phyloP scores from a whole-genome alignment of 2,888 invertebrate genomes.

The Pediacus dermestoides region DNA sequence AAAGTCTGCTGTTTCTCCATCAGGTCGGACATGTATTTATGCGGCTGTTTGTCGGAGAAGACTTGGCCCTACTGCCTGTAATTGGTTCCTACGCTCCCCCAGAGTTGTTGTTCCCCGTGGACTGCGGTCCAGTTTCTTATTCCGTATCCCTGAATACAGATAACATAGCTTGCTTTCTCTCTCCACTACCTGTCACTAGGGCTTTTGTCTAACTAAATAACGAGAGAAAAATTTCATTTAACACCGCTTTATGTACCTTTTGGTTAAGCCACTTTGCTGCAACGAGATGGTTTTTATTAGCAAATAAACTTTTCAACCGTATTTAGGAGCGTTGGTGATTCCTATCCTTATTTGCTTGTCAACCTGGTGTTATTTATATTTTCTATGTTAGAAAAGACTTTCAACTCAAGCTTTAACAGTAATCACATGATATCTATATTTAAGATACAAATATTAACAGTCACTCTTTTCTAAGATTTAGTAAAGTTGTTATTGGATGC shows the following conservation, averaged over 20 bases:
- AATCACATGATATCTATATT: too few species aligned
- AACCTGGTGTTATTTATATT: too few species aligned
- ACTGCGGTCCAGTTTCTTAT: slow-evolving; percentile 34
- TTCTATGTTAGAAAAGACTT: too few species aligned
- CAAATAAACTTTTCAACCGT: not conserved
- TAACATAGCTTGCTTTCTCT: slow-evolving; percentile 32
- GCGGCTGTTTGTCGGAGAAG: slow-evolving; percentile 40
- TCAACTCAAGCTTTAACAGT: too few species aligned
- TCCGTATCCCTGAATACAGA: slow-evolving; percentile 31
- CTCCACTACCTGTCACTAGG: slow-evolving; percentile 22
- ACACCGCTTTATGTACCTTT: slow-evolving; percentile 3
- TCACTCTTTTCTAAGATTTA: too few species aligned
- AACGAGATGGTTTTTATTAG: slow-evolving; percentile 1
- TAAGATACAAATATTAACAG: too few species aligned
- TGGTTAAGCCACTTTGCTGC: not conserved
- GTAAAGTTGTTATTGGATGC: too few species aligned
- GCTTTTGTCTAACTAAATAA: slow-evolving; percentile 19
- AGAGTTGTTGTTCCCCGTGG: slow-evolving; percentile 40
- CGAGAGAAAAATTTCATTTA: slow-evolving; percentile 18
- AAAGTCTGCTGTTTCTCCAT: slow-evolving; percentile 28
- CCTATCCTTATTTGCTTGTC: too few species aligned
- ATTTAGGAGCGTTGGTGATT: too few species aligned
- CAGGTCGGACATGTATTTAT: slow-evolving; percentile 39
- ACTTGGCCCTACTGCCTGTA: slow-evolving; percentile 35
- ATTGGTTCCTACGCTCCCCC: slow-evolving; percentile 40